Base-by-base conservation (phyloP, 2,797 vertebrate species). In the Epinephelus awoara region DNA sequence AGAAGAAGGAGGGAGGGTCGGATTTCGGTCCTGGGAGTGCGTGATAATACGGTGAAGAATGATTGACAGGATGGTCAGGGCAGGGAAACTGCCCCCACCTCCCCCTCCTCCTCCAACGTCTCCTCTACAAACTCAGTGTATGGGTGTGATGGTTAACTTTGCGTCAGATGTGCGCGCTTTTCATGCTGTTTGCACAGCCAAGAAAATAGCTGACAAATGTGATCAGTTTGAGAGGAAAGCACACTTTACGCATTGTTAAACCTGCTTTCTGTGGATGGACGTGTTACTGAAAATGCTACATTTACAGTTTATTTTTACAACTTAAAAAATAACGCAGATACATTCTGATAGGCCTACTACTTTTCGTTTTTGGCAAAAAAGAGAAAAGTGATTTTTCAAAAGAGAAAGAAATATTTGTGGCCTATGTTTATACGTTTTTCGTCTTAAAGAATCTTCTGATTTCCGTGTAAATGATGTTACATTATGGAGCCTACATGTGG, bases 51-150 rank as follows among this genome's bases (percentile, higher is more conserved):
- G 6, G 34, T 8, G 34, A 34, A 54, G 23, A 64, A 74, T 82
- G 72, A 84, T 38, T 75, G 85, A 70, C 80, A 58, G 49, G 65
- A 49, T 49, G 59, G 63, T 13, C 21, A 21, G 49, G 13, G n/a
- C 65, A 57, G 47, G 23, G 14, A 29, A 61, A 14, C 18, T 42
- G 19, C 25, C 12, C 5, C 11, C 3, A 21, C 21, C 27, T 29
- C 10, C 6, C 38, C 2, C 7, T 34, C 34, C 7, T 34, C 34
- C 52, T 34, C 40, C 15, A 27, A 2, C 40, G 18, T 2, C 23
- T 7, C 34, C 9, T 34, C 42, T 38, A 5, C n/a, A 58, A 25
- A 73, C 29, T 18, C 54, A 15, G 5, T 65, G 66, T 9, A 1
- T 64, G 12, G 4, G 42, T 5, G 42, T 19, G n/a, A 18, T 5